These are phyloP conservation scores for Ectropis grisescens DNA, from an alignment of 1,140 invertebrate species.

Conservation along the genomic window DNA sequence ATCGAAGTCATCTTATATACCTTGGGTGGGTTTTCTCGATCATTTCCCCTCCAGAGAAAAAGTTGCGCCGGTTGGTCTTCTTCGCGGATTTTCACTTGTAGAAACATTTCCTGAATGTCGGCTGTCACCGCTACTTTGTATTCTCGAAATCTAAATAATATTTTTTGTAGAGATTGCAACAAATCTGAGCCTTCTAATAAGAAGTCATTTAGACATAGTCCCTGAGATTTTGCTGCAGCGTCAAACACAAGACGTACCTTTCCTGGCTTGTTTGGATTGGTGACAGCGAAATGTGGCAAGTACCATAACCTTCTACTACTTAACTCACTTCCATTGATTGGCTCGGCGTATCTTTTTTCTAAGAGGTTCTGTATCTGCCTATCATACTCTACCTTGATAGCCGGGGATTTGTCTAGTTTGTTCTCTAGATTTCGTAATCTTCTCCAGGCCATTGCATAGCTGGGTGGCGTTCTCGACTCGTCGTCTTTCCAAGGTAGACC, in stretches of 20 bases:
- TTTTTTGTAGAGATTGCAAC: conserved; percentile 11
- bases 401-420: not conserved
- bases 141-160: conserved; percentile 13
- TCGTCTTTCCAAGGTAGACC: not conserved
- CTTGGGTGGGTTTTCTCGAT: too few species aligned
- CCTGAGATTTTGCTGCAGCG: conserved; percentile 9
- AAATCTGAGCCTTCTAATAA: conserved; percentile 13
- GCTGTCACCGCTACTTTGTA: conserved; percentile 9
- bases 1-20: conserved; percentile 12
- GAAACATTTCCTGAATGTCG: conserved; percentile 16
- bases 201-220: conserved; percentile 14
- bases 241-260: conserved; percentile 16
- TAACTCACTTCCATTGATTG: too few species aligned
- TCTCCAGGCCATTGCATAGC: not conserved
- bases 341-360: too few species aligned
- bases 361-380: too few species aligned
- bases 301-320: too few species aligned
- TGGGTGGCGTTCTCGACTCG: not conserved
- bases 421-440: not conserved
- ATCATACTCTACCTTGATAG: too few species aligned
- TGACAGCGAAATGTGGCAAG: conserved; percentile 1
- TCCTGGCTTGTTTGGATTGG: conserved; percentile 4
- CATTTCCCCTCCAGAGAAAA: conserved; percentile 11
- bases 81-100: conserved; percentile 7
- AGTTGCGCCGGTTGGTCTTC: conserved; percentile 10